Evolutionary conservation across 2,113 vertebrate genomes (phyloP), one percentile per base, ranked within the genome.

Genomic region (Sorex fumeus): DNA sequence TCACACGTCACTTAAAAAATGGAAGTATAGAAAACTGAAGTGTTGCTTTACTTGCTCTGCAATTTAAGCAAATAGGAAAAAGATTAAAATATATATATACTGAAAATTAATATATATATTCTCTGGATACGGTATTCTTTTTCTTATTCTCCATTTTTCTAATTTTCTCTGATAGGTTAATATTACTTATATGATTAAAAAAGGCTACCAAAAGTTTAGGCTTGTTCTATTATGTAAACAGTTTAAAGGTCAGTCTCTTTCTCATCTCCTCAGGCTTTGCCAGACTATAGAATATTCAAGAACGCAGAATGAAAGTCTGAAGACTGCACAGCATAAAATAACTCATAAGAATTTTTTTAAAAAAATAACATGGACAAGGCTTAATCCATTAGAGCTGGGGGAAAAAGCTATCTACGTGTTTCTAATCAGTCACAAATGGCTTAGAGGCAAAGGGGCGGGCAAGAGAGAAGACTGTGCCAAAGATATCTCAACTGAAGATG

Each of bases 321-420:
- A 87, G 23, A 82, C 18, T 66, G 34, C 5, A 66, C 64, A 45
- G 66, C 30, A 88, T 85, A 66, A 90, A 88, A 91, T 70, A 79
- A 90, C 66, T 93, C 60, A 82, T 16, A 72, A 83, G 62, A 27
- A 27, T 60, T 70, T 91, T 53, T 70, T 34, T 25, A 27, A 40
- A 32, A 69, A 71, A 78, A 90, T 28, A 91, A 78, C 57, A 74
- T 36, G 32, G 67, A 76, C 75, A 82, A 53, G 62, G 21, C 34
- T 28, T 92, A 86, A 88, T 94, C 93, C 60, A 72, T 93, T 93
- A 87, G 64, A 18, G 11, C 57, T 75, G 57, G 25, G 70, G 34
- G 57, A 53, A 30, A 43, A 50, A 66, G 53, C 9, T 25, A 23
- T 94, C 70, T 90, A 47, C 10, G 18, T 89, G 70, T 40, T 88